These are phyloP conservation scores for Gibbula magus DNA, from an alignment of 2,888 invertebrate genomes.

Conservation along the genomic window DNA sequence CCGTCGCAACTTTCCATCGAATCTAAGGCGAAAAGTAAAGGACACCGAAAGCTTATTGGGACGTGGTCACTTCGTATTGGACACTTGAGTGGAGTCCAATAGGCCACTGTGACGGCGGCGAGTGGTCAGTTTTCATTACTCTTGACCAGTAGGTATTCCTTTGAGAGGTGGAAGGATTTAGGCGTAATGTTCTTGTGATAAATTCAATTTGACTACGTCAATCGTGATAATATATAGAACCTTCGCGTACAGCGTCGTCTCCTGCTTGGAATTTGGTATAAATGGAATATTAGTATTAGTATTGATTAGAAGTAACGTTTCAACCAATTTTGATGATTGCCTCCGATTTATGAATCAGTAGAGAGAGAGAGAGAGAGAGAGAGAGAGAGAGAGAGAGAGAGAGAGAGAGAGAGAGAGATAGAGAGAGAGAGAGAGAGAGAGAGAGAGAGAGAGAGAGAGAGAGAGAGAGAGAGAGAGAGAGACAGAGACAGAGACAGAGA, in stretches of 20 bases:
- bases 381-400: constrained; percentile 13
- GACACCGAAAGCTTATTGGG: background rate
- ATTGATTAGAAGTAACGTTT: background rate
- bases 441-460: constrained; percentile 12
- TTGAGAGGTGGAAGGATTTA: background rate
- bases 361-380: background rate
- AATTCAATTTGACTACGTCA: constrained; percentile 16
- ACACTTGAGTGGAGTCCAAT: background rate
- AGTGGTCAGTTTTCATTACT: constrained; percentile 19
- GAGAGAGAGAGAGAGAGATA: too few relatives aligned
- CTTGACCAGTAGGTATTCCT: constrained; percentile 18
- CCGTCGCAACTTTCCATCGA: background rate
- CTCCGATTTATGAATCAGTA: background rate
- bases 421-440: too few relatives aligned
- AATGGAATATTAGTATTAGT: background rate
- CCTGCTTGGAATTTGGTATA: background rate
- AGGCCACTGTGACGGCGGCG: constrained; percentile 1
- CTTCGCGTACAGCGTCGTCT: background rate
- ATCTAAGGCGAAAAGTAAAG: background rate
- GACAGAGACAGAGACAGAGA: background rate
- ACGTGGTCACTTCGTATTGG: background rate
- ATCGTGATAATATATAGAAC: background rate
- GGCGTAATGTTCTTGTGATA: constrained; percentile 13
- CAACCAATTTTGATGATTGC: background rate
- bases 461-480: background rate